These are phyloP conservation scores for Aphelinus certus DNA, from an alignment of 1,140 invertebrate species.

Conservation along the genomic window DNA sequence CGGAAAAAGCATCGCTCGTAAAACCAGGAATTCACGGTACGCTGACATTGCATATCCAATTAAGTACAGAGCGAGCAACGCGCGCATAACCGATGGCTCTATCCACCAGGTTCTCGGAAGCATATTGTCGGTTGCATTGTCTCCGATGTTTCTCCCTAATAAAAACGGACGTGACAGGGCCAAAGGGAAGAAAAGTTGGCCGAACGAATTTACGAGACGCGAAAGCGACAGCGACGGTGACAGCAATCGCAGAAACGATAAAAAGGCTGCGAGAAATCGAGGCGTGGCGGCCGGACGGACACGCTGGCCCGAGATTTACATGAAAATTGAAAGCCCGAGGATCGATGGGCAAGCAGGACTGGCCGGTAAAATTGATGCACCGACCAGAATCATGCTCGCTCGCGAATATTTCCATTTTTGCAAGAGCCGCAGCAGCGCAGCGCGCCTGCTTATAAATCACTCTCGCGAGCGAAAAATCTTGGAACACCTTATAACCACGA, in stretches of 20 bases:
- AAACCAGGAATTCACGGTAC: too few relatives aligned
- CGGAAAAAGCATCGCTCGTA: too few relatives aligned
- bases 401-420: slow-evolving; percentile 46
- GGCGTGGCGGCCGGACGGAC: not conserved
- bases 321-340: slow-evolving; percentile 53
- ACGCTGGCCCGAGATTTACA: slow-evolving; percentile 47
- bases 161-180: not conserved
- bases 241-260: slow-evolving; percentile 26
- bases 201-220: slow-evolving; percentile 21
- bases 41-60: too few relatives aligned
- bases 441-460: not conserved
- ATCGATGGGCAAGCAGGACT: slow-evolving; percentile 27
- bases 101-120: too few relatives aligned
- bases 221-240: not conserved
- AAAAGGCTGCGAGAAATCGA: slow-evolving; percentile 11
- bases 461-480: slow-evolving; percentile 5
- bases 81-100: too few relatives aligned
- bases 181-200: not conserved
- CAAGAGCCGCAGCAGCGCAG: not conserved
- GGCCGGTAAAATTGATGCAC: slow-evolving; percentile 52
- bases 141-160: not conserved
- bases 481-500: slow-evolving; percentile 9
- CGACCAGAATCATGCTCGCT: slow-evolving; percentile 37
- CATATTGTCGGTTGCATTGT: too few relatives aligned
- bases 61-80: too few relatives aligned